Base-by-base conservation (phyloP, 1,140 invertebrate species). In the Stegodyphus mimosarum region DNA sequence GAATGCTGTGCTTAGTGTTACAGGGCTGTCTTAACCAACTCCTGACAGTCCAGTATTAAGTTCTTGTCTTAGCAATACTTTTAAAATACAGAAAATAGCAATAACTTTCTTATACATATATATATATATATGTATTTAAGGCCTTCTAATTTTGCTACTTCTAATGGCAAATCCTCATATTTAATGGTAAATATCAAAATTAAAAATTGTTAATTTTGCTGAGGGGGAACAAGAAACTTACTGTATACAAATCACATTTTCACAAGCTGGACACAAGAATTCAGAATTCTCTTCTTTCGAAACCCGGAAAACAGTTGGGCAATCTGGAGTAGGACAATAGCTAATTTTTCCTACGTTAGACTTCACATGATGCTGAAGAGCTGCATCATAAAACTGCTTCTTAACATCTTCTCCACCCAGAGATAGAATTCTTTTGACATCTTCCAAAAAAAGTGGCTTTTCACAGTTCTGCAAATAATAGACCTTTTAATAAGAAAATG, bases 301-400 rank as follows among this genome's bases (percentile, higher is more conserved):
- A 4, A 76, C 49, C 6, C 79, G 33, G 49, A 72, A 77, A n/a
- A 87, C 49, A 15, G 49, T 67, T n/a, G 51, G 49, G 33, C 86
- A 87, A 77, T 83, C 86, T 10, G 86, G 79, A 9, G 73, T 64
- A 53, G 78, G 86, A 72, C 86, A 87, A 73, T 72, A 83, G 7
- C 52, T 33, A 5, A 78, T 6, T 53, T 78, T 69, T 17, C 51
- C 50, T 49, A 15, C 6, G 66, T 86, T 78, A 6, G 10, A 6
- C 4, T 53, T 78, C 49, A 86, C 55, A n/a, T 73, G 66, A 55
- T 86, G 13, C 51, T 86, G 67, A 5, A 86, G 13, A 72, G 81
- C 64, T 33, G 75, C 49, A 17, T 17, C 11, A 11, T 66, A 63
- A 48, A 86, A 86, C 11, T 48, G 11, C 15, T 53, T 66, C 48